Evolutionary conservation across 2,797 vertebrate species (phyloP).

Genomic region (Schizopygopsis malacanthus): DNA sequence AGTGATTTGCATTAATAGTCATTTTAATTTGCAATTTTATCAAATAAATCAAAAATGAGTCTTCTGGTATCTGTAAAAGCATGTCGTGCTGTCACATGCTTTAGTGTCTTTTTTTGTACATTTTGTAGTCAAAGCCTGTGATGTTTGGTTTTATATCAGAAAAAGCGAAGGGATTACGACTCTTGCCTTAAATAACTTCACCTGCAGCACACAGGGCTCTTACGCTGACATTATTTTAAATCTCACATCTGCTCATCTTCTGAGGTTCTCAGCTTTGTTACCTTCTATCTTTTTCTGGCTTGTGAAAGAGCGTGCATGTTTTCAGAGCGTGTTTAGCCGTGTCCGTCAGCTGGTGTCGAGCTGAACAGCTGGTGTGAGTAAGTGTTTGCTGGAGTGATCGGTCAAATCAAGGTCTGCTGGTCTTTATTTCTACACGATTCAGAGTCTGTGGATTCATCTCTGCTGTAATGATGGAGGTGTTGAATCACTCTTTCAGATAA

Average conservation of each 20-base stretch:
- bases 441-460: background rate
- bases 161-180: conserved; percentile 45
- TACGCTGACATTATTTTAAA: conserved; percentile 4
- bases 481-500: background rate
- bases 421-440: conserved; percentile 11
- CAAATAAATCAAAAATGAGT: background rate
- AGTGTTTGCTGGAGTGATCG: background rate
- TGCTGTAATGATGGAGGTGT: background rate
- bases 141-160: conserved; percentile 43
- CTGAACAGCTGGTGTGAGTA: background rate
- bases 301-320: conserved; percentile 26
- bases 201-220: conserved; percentile 37
- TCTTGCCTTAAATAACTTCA: conserved; percentile 44
- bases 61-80: background rate
- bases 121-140: conserved; percentile 7
- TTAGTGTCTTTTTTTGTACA: background rate
- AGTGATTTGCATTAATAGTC: conserved; percentile 1
- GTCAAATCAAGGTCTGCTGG: conserved; percentile 8
- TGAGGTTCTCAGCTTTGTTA: background rate
- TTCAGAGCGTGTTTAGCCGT: background rate
- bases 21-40: background rate
- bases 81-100: background rate
- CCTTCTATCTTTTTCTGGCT: background rate
- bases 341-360: background rate
- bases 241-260: conserved; percentile 15